Base-by-base conservation (phyloP, 2,797 vertebrate genomes). In the Rhinogobio ventralis region DNA sequence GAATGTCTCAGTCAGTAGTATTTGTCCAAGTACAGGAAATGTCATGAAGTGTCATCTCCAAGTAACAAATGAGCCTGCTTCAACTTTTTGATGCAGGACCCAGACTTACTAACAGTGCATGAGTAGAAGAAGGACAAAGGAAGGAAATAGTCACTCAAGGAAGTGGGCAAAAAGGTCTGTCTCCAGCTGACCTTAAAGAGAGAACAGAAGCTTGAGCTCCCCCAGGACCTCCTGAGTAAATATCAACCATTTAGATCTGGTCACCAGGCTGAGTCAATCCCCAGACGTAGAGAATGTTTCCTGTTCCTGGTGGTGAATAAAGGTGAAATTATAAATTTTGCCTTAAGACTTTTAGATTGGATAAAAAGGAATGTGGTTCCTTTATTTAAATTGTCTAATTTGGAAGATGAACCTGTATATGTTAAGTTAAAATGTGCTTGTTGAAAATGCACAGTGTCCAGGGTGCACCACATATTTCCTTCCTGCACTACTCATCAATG, bases 1-100 rank as follows among this genome's bases (percentile, higher is more conserved):
- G 13, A 79, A 74, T 51, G 25, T 23, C 62, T 83, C 30, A 88
- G 73, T 85, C 82, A 67, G 57, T n/a, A 51, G 53, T 76, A 51
- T 88, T 86, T 81, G 71, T 86, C 62, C 66, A 88, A 42, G 83
- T 39, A 77, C 80, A 87, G 77, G 88, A 78, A 76, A 88, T 78
- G 67, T 85, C 79, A 72, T 53, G 23, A 71, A 19, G 30, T 74
- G 66, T 75, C 71, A 30, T 51, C 10, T 20, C 49, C 53, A 87
- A 68, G 25, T 84, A 84, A 88, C 69, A n/a, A 88, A 88, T 78
- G 28, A 81, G 36, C 42, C 49, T n/a, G 33, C n/a, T 20, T 67
- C 67, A 77, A 71, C 66, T 82, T 85, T 81, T 74, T 53, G 64
- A 68, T 78, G 25, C 57, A 25, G 68, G 7, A 76, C 14, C 64